Percentiles rank a stretch among this genome's conserved stretches.
phyloP scores from a whole-genome alignment of 2,888 invertebrate genomes.

The Gonocerus acuteangulatus region DNA sequence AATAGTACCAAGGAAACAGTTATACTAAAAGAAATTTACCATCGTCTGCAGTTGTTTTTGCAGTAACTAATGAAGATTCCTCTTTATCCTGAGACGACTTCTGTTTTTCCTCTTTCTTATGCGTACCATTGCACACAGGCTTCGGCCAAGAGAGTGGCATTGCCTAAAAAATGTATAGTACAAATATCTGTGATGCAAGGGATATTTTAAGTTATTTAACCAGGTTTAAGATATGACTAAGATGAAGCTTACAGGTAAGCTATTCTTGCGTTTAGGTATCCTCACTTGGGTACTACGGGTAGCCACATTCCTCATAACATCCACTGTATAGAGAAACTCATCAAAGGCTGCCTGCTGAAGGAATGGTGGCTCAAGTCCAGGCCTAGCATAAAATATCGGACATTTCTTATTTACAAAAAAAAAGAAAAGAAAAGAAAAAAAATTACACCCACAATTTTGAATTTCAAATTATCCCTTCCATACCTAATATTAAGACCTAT shows the following conservation, averaged over 20 bases:
- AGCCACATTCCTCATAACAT: constrained; percentile 72
- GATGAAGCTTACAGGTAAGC: constrained; percentile 43
- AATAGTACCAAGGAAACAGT: too few species aligned
- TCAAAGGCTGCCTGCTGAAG: constrained; percentile 83
- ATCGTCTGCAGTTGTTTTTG: constrained; percentile 38
- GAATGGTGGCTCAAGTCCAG: constrained; percentile 66
- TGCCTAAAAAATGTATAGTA: constrained; percentile 35
- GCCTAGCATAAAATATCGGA: constrained; percentile 40
- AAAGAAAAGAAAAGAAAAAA: background rate
- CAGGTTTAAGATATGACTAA: background rate
- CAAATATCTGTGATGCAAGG: background rate
- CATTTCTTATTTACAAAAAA: too few species aligned
- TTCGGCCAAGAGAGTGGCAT: constrained; percentile 37
- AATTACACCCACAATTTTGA: background rate
- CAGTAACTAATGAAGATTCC: constrained; percentile 38
- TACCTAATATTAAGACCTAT: constrained; percentile 45
- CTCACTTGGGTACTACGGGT: constrained; percentile 46
- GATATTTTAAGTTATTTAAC: too few species aligned
- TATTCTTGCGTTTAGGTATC: constrained; percentile 41
- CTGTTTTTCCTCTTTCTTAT: constrained; percentile 32
- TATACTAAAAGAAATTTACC: too few species aligned
- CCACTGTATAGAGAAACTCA: constrained; percentile 68
- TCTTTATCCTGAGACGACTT: constrained; percentile 37
- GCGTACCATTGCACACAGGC: constrained; percentile 28
- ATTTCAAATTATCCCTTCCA: background rate